Conservation (phyloP, 2,888 invertebrate genomes). For the Chalcis sispes region DNA sequence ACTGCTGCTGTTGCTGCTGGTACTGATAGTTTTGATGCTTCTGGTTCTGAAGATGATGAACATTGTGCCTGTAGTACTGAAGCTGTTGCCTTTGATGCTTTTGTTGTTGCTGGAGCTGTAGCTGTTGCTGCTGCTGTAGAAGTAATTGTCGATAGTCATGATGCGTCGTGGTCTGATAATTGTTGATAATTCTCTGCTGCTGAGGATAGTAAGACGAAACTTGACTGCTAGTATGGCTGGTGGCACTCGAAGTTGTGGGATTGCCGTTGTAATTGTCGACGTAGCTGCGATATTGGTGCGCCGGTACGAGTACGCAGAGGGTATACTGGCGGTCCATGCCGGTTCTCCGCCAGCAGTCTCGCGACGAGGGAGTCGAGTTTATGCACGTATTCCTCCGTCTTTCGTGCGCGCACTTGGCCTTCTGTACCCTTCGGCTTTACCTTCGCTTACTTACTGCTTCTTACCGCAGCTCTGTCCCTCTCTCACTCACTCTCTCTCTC, state of each 20-base stretch:
- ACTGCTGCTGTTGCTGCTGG: conserved; percentile 53
- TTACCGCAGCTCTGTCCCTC: background rate
- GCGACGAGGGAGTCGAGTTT: conserved; percentile 29
- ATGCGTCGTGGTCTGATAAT: conserved; percentile 49
- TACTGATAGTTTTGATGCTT: conserved; percentile 55
- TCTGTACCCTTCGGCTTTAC: conserved; percentile 28
- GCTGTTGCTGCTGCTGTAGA: conserved; percentile 57
- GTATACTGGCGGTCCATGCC: conserved; percentile 76
- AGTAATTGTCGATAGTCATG: conserved; percentile 56
- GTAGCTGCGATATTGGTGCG: conserved; percentile 74
- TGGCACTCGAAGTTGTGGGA: conserved; percentile 61
- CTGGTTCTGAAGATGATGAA: conserved; percentile 52
- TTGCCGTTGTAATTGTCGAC: conserved; percentile 69
- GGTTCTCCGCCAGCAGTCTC: conserved; percentile 58
- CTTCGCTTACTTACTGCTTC: conserved; percentile 28
- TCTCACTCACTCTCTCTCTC: conserved; percentile 22
- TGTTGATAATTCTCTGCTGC: conserved; percentile 47
- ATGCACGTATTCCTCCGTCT: conserved; percentile 51
- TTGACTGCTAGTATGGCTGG: conserved; percentile 57
- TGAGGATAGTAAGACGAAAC: conserved; percentile 31
- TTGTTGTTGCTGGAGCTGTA: conserved; percentile 50
- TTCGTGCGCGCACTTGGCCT: conserved; percentile 52
- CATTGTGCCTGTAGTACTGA: conserved; percentile 55
- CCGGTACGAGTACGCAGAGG: conserved; percentile 75
- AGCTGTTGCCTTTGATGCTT: conserved; percentile 54